Conservation (phyloP, 2,113 vertebrate species). For the Urocitellus parryii region DNA sequence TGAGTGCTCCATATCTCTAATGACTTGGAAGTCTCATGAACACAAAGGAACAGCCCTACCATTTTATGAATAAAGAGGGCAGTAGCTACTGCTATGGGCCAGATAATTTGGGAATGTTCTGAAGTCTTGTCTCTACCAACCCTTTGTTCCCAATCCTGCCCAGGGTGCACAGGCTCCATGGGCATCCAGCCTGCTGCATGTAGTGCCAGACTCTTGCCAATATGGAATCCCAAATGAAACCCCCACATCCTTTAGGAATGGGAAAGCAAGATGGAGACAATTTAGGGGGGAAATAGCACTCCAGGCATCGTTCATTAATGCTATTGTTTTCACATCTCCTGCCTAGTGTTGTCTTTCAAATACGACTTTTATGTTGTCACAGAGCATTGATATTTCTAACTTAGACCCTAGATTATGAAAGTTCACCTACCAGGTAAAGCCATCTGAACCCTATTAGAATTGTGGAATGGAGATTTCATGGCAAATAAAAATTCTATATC, state of each 20-base stretch:
- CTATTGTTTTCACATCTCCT: background rate
- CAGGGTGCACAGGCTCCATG: background rate
- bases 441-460: slow-evolving; percentile 88
- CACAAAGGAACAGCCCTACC: background rate
- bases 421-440: slow-evolving; percentile 85
- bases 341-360: slow-evolving; percentile 78
- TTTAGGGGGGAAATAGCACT: background rate
- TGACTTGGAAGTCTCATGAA: background rate
- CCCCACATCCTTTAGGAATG: background rate
- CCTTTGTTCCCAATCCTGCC: background rate
- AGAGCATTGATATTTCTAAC: slow-evolving; percentile 81
- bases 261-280: background rate
- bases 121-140: background rate
- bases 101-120: background rate
- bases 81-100: background rate
- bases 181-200: no score
- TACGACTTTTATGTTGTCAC: slow-evolving; percentile 81
- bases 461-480: slow-evolving; percentile 88
- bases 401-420: slow-evolving; percentile 84
- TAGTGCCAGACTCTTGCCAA: background rate
- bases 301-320: background rate
- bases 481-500: slow-evolving; percentile 89
- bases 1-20: background rate
- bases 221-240: background rate
- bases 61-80: background rate